Evolutionary conservation across 2,797 vertebrate genomes (phyloP).

Genomic region (Triplophysa bombifrons): DNA sequence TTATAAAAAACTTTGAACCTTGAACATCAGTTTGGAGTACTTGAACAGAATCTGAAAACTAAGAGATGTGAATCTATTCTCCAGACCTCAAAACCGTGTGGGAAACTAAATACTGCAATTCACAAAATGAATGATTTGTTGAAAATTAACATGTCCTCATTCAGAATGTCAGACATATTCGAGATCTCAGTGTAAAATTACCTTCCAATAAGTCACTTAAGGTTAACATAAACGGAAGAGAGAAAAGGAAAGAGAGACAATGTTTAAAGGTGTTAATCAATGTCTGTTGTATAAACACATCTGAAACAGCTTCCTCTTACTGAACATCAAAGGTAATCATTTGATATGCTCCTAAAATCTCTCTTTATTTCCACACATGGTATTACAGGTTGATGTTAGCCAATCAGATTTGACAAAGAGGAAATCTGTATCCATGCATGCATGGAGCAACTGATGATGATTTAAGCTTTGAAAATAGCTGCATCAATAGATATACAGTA

Average conservation of each 20-base stretch:
- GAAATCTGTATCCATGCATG: background rate
- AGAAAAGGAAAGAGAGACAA: conserved; percentile 63
- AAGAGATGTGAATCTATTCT: background rate
- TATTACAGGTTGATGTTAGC: conserved; percentile 7
- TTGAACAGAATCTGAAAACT: background rate
- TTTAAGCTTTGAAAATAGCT: conserved; percentile 6
- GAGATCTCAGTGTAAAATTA: conserved; percentile 69
- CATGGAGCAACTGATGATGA: background rate
- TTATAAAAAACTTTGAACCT: too few relatives aligned
- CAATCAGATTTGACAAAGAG: conserved; percentile 7
- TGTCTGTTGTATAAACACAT: conserved; percentile 73
- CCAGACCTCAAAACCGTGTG: background rate
- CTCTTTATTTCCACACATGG: background rate
- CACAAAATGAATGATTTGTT: conserved; percentile 55
- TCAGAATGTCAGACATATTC: conserved; percentile 45
- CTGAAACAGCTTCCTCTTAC: conserved; percentile 58
- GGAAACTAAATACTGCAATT: conserved; percentile 52
- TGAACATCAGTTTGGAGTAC: too few relatives aligned
- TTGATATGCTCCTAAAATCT: background rate
- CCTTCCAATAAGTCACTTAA: conserved; percentile 61
- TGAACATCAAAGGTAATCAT: conserved; percentile 19
- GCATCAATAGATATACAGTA: background rate
- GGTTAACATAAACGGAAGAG: conserved; percentile 69
- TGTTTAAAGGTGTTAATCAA: conserved; percentile 73
- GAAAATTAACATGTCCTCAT: conserved; percentile 68